Base-by-base conservation (phyloP, 2,888 invertebrate species). In the Myathropa florea region DNA sequence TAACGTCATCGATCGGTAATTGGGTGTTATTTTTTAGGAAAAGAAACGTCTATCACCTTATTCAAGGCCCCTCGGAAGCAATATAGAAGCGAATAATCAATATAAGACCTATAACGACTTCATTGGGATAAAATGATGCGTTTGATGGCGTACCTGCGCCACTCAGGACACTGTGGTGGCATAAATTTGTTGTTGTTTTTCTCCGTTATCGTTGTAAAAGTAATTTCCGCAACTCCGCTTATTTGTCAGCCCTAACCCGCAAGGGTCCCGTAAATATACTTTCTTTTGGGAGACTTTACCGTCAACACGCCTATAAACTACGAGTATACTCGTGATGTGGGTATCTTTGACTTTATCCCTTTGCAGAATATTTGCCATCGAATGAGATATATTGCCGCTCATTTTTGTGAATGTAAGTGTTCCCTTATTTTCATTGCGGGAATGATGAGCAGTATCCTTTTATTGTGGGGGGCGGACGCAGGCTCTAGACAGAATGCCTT, bases 161-260 rank as follows among this genome's bases (percentile, higher is more conserved):
- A 23, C 2, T 12, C 21, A 23, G 23, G 21, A 12, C 55, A 1
- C 53, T 53, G 53, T 6, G n/a, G 3, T 14, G 18, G 53, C 53
- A 55, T 23, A 6, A 39, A 39, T n/a, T 39, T 18, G 18, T 7
- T 46, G 14, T 39, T 68, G 4, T 70, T 14, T 18, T 46, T 30
- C 23, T 18, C 33, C 26, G 1, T 3, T 4, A 21, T 10, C 6
- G 12, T 6, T 23, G 36, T 12, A 10, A 67, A 76, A 60, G 53
- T 67, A 39, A 80, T 80, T 61, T 73, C 67, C 61, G 33, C 28
- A 72, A 68, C 65, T 73, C 73, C 26, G 21, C 36, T 72, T 53
- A 80, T 72, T 80, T 80, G 67, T 61, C 72, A 78, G 23, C n/a
- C 18, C 30, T 4, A 18, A 12, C 30, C 73, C 46, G 9, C 28